Percentiles rank a stretch among this genome's conserved stretches.
These are phyloP conservation scores for Melitaea cinxia DNA, from an alignment of 1,140 invertebrate species.

Conservation along the genomic window DNA sequence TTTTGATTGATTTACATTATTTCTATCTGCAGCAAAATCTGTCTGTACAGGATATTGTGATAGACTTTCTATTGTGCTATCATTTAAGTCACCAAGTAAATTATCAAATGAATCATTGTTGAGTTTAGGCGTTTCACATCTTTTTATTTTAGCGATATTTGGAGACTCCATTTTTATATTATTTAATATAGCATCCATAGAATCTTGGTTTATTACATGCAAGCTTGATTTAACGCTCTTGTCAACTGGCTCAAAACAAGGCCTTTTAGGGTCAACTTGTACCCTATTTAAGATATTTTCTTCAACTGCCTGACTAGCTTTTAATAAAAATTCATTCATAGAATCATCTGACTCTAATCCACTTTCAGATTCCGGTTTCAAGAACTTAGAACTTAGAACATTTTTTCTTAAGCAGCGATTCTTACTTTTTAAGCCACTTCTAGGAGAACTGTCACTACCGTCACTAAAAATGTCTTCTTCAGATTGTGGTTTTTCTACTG, in stretches of 20 bases:
- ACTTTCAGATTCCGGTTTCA: constrained; percentile 60
- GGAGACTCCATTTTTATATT: constrained; percentile 69
- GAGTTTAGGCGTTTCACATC: constrained; percentile 51
- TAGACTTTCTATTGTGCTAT: constrained; percentile 71
- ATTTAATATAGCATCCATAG: constrained; percentile 65
- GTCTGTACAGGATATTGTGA: constrained; percentile 61
- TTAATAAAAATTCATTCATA: constrained; percentile 77
- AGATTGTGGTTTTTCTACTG: constrained; percentile 47
- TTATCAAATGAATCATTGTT: constrained; percentile 80
- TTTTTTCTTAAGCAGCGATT: constrained; percentile 64
- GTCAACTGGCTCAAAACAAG: constrained; percentile 36
- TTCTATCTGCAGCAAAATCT: constrained; percentile 33
- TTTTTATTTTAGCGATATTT: constrained; percentile 49
- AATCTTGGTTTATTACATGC: constrained; percentile 58
- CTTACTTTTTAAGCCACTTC: constrained; percentile 52
- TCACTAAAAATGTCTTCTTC: constrained; percentile 74
- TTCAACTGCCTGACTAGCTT: constrained; percentile 77
- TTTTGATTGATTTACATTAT: constrained; percentile 42
- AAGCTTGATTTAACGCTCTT: constrained; percentile 39
- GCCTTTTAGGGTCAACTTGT: constrained; percentile 39
- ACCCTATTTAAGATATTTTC: constrained; percentile 57
- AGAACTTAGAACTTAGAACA: constrained; percentile 70
- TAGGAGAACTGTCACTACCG: constrained; percentile 62
- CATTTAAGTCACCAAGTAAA: constrained; percentile 75
- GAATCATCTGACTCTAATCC: constrained; percentile 79